Conservation (phyloP, 1,140 invertebrate genomes). For the Lycorma delicatula region DNA sequence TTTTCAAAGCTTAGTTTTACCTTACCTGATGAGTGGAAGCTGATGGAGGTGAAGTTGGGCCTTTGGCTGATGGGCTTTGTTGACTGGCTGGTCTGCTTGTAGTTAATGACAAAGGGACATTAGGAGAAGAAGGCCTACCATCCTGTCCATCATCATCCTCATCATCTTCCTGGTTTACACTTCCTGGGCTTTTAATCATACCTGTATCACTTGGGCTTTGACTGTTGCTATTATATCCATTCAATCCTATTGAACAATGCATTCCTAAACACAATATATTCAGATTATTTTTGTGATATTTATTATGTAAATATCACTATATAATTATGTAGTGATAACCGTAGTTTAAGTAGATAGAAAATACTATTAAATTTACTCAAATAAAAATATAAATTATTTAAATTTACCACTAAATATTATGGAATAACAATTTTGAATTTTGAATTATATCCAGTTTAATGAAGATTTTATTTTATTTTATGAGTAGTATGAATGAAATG, state of each 20-base stretch:
- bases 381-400: too few species aligned
- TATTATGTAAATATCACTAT: too few species aligned
- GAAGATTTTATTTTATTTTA: too few species aligned
- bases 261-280: conserved; percentile 22
- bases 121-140: conserved; percentile 20
- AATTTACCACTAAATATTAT: too few species aligned
- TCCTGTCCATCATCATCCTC: conserved; percentile 21
- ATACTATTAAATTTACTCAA: too few species aligned
- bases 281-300: too few species aligned
- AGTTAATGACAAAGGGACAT: conserved; percentile 28
- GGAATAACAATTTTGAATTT: too few species aligned
- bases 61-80: background rate
- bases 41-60: conserved; percentile 10
- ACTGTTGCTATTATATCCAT: conserved; percentile 51
- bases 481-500: too few species aligned
- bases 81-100: conserved; percentile 17
- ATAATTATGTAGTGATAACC: too few species aligned
- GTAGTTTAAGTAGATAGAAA: too few species aligned
- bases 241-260: conserved; percentile 34
- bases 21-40: conserved; percentile 3
- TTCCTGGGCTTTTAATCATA: conserved; percentile 32
- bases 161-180: conserved; percentile 22
- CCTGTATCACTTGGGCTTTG: conserved; percentile 50
- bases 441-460: too few species aligned
- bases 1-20: background rate